Evolutionary conservation across 2,113 vertebrate species (phyloP).

Genomic region (Ophthalmolycus amberensis): DNA sequence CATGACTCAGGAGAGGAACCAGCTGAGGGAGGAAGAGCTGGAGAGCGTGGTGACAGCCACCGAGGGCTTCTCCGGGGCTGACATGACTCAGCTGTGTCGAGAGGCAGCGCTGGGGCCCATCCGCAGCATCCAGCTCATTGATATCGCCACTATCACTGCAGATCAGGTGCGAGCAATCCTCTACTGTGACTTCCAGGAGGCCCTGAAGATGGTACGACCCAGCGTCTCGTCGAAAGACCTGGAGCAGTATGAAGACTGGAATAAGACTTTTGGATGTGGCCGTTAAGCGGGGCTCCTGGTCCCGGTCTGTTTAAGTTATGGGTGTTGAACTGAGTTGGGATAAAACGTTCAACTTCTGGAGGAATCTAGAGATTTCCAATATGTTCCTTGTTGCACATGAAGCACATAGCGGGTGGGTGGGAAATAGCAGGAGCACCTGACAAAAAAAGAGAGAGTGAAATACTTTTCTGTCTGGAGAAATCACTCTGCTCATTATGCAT

Average conservation of each 20-base stretch:
- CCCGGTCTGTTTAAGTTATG: background rate
- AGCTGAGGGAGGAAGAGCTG: constrained; percentile 85
- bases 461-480: background rate
- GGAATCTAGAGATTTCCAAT: background rate
- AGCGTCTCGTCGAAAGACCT: constrained; percentile 91
- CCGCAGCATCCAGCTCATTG: constrained; percentile 88
- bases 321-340: background rate
- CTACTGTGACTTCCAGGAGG: constrained; percentile 90
- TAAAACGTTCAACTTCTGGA: background rate
- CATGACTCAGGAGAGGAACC: constrained; percentile 89
- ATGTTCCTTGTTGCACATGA: background rate
- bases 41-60: constrained; percentile 84
- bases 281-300: constrained; percentile 73
- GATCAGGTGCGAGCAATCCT: constrained; percentile 92
- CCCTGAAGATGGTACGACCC: constrained; percentile 89
- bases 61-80: constrained; percentile 92
- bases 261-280: constrained; percentile 93
- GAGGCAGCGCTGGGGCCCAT: constrained; percentile 97
- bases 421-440: background rate
- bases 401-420: background rate
- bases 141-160: constrained; percentile 90
- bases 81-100: constrained; percentile 95
- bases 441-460: background rate
- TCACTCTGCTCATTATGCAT: background rate
- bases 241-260: constrained; percentile 94